Conservation (phyloP, 2,797 vertebrate genomes). For the Acanthopagrus latus region DNA sequence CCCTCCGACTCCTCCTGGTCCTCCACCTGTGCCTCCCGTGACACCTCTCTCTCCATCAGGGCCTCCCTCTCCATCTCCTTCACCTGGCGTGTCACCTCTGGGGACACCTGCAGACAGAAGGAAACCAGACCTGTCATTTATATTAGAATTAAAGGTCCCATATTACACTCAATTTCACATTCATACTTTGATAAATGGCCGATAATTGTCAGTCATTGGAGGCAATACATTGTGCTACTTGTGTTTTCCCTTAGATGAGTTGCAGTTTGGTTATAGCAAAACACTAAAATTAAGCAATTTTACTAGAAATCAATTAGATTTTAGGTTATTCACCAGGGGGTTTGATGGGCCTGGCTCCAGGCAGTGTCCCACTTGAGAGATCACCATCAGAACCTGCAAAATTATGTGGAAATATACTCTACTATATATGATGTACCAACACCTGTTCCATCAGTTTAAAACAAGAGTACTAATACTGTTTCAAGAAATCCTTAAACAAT, state of each 20-base stretch:
- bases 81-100: slow-evolving; percentile 83
- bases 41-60: slow-evolving; percentile 70
- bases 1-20: slow-evolving; percentile 52
- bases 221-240: neutral
- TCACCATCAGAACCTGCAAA: slow-evolving; percentile 61
- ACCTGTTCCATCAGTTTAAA: slow-evolving; percentile 51
- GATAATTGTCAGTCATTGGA: neutral
- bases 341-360: slow-evolving; percentile 78
- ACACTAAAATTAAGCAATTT: neutral
- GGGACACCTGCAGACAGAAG: slow-evolving; percentile 71
- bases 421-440: slow-evolving; percentile 23
- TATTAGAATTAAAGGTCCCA: neutral
- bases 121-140: neutral
- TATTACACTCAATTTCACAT: no score
- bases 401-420: neutral
- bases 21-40: slow-evolving; percentile 38
- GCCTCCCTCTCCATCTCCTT: slow-evolving; percentile 78
- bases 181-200: neutral
- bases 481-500: neutral
- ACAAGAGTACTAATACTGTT: slow-evolving; percentile 35
- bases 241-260: neutral
- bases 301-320: neutral
- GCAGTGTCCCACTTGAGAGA: slow-evolving; percentile 54
- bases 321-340: slow-evolving; percentile 73
- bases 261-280: neutral